Evolutionary conservation across 2,113 vertebrate genomes (phyloP), one percentile per base, ranked within the genome.

Genomic region (Platysteira castanea): DNA sequence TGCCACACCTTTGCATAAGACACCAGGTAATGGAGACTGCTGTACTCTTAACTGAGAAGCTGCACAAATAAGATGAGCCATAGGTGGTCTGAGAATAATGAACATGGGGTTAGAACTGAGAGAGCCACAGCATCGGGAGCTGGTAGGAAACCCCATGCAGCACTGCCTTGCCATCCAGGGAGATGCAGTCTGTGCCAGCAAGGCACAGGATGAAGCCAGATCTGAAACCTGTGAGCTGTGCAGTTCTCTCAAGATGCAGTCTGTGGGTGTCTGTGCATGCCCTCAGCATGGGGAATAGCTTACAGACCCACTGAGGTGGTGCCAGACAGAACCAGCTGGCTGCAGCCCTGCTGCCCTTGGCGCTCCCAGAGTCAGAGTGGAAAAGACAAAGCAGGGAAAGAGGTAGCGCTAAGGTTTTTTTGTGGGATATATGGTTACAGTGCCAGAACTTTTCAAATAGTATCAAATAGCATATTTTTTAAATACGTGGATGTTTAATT

Each of bases 21-120:
- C 31, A 61, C 9, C 0, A 0, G 0, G 0, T 86, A 30, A 12
- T 9, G 9, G 50, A 28, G 30, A 15, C 14, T 69, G 47, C 39
- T 46, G 16, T 54, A 15, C 3, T 2, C 37, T 44, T 84, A 50
- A 47, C 1, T 61, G 63, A 60, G 79, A 80, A 57, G 26, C 10
- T 8, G 1, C 2, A 2, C 37, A 53, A 56, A 33, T 11, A 89
- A 53, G 47, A 39, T 63, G 56, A 77, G 27, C 24, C 20, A 1
- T 73, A 79, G 63, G 21, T 79, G 37, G 7, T 83, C 53, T 67
- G 50, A 85, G 26, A 37, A n/a, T 46, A 53, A 50, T 33, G 21
- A 65, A 59, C 3, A 1, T 68, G 10, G 47, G 10, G 6, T 57
- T 90, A 80, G 63, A 77, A n/a, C 21, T 35, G 71, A 70, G 71